Base-by-base conservation (phyloP, 2,888 invertebrate genomes). In the Saturnia japonica region DNA sequence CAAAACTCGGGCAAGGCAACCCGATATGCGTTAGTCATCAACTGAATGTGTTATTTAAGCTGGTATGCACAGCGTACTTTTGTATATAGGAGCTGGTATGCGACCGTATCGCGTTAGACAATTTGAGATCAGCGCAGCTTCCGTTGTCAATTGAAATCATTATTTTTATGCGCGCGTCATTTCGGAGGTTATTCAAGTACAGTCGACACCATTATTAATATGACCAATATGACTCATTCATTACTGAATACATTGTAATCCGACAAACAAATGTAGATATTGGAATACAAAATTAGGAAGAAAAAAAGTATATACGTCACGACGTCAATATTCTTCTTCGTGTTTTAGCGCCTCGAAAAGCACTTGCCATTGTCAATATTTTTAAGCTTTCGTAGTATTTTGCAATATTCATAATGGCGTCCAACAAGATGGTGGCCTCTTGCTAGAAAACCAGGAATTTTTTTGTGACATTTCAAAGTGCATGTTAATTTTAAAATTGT, bases 81-180 rank as follows among this genome's bases (percentile, higher is more conserved):
- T n/a, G n/a, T n/a, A n/a, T n/a, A n/a, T n/a, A n/a, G n/a, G n/a
- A 68, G 67, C 64, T 66, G 70, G 68, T 68, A 71, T 71, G 72
- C 72, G 71, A 69, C 70, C 72, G 74, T 76, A 77, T 80, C 77
- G 75, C 74, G 79, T 77, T 79, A 72, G 71, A 82, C 84, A 85
- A 86, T 86, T 86, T 85, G 83, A 82, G 80, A 85, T 82, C 82
- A 84, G 82, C 77, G 83, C 75, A 74, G 77, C 80, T 86, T 88
- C 89, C 89, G 85, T 84, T 80, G 85, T 86, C 85, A 88, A 87
- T 89, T 85, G 82, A 84, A 77, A 88, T 88, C 86, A 88, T 82
- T 82, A 82, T 80, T 74, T n/a, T 83, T 82, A 84, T 85, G 82
- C 82, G 77, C 78, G 76, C 72, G 78, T 81, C 77, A 81, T 86